Conservation (phyloP, 2,113 vertebrate species). For the Chunga burmeisteri region DNA sequence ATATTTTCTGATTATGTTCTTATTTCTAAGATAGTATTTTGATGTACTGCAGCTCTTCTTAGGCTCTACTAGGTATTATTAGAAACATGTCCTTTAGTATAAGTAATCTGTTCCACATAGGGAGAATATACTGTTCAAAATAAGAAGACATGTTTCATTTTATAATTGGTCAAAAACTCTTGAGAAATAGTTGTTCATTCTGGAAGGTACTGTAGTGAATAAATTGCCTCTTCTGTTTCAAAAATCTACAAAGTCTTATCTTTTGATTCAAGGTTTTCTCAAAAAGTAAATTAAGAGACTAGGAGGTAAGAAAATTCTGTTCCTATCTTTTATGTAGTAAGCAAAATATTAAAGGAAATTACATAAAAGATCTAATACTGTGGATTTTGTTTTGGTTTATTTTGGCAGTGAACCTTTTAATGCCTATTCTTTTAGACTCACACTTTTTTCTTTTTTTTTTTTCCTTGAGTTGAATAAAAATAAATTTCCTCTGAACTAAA, state of each 20-base stretch:
- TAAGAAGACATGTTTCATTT: conserved; percentile 59
- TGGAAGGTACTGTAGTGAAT: conserved; percentile 28
- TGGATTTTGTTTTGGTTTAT: conserved; percentile 1
- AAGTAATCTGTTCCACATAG: conserved; percentile 26
- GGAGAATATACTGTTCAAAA: conserved; percentile 52
- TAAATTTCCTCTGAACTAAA: conserved; percentile 47
- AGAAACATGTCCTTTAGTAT: conserved; percentile 24
- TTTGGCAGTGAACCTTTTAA: conserved; percentile 15
- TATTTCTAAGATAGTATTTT: conserved; percentile 23
- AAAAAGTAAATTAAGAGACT: neutral
- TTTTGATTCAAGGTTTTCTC: conserved; percentile 42
- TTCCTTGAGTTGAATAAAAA: conserved; percentile 39
- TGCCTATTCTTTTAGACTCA: neutral
- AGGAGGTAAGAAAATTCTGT: neutral
- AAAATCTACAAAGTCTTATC: conserved; percentile 34
- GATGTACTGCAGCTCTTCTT: neutral
- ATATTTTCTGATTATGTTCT: conserved; percentile 34
- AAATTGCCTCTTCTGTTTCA: conserved; percentile 40
- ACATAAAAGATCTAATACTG: conserved; percentile 6
- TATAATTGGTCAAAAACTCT: conserved; percentile 54
- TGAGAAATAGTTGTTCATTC: conserved; percentile 49
- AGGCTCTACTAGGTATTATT: conserved; percentile 17
- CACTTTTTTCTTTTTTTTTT: neutral
- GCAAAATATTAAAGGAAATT: conserved; percentile 33
- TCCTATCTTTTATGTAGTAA: neutral